A percentile compares a stretch with the other conserved stretches of the same genome.
phyloP scores from a whole-genome alignment of 1,140 invertebrate genomes.

The Trichomalopsis sarcophagae region DNA sequence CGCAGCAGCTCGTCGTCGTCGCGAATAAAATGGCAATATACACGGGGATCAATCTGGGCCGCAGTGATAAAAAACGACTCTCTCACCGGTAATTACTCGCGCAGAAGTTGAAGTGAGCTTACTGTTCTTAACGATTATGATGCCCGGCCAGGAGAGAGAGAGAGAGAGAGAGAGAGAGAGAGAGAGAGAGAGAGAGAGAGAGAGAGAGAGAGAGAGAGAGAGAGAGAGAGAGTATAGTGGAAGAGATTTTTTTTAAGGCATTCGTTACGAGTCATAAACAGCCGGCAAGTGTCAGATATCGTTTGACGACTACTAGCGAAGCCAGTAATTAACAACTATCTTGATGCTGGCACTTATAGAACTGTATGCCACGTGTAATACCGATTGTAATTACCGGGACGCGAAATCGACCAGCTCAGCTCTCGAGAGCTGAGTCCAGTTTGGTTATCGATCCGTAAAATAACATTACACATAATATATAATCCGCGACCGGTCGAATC shows the following conservation, averaged over 20 bases:
- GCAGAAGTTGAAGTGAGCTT: conserved; percentile 15
- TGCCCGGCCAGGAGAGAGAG: neutral
- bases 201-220: too few species aligned
- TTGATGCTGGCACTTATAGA: conserved; percentile 36
- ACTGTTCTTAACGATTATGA: conserved; percentile 40
- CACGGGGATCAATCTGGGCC: conserved; percentile 26
- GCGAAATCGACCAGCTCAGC: neutral
- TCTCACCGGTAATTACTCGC: conserved; percentile 43
- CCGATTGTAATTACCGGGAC: conserved; percentile 34
- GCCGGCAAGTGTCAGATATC: conserved; percentile 40
- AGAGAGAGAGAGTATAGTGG: neutral
- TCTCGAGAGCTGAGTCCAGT: neutral
- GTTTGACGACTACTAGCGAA: conserved; percentile 42
- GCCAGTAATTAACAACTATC: conserved; percentile 45
- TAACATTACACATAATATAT: conserved; percentile 44
- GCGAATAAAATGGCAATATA: conserved; percentile 26
- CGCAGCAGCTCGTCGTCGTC: neutral
- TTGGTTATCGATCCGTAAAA: conserved; percentile 47
- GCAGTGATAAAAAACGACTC: conserved; percentile 43
- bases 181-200: too few species aligned
- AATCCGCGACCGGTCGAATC: neutral
- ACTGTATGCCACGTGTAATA: neutral
- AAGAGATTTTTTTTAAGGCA: conserved; percentile 43
- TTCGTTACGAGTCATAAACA: conserved; percentile 39
- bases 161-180: too few species aligned